Base-by-base conservation (phyloP, 2,113 vertebrate genomes). In the Sander lucioperca region DNA sequence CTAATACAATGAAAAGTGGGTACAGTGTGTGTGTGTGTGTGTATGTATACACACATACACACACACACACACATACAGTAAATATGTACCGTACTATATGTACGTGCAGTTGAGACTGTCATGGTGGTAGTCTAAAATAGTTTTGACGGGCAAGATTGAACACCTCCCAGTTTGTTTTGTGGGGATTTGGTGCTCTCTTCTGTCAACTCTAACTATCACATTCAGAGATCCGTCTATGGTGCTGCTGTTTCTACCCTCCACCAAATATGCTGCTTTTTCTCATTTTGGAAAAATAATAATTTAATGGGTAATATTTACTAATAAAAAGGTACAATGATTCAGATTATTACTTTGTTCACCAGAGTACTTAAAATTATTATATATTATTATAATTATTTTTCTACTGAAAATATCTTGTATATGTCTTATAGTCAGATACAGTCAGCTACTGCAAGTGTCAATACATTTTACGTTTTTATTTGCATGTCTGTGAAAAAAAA, bases 301-400 rank as follows among this genome's bases (percentile, higher is more conserved):
- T 91, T 83, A 83, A 92, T 76, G 79, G 74, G 19, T 84, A 79
- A 84, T 80, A 84, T 91, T 91, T 81, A 83, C 88, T 81, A 82
- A 89, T 90, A 80, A 89, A 89, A 88, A 66, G 54, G 14, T 58
- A 83, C 53, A 86, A 81, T 58, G 19, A 79, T 1, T 54, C 59
- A 80, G 36, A 79, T 59, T 70, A 66, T 81, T 61, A 64, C 47
- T 71, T 79, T 84, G 59, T 68, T 83, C 16, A 75, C 86, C 65
- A 76, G 80, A 70, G 50, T 30, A 79, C 50, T 59, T 45, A 56
- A 72, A 57, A 56, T n/a, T 69, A 30, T 74, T 89, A 5, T 51
- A 59, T 84, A 85, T 89, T 84, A n/a, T n/a, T n/a, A n/a, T n/a
- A n/a, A n/a, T n/a, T 87, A 88, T 89, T 89, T 85, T 92, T 88